Percentiles rank a stretch among this genome's conserved stretches.
phyloP scores from a whole-genome alignment of 2,113 vertebrate species.

The Paramisgurnus dabryanus region DNA sequence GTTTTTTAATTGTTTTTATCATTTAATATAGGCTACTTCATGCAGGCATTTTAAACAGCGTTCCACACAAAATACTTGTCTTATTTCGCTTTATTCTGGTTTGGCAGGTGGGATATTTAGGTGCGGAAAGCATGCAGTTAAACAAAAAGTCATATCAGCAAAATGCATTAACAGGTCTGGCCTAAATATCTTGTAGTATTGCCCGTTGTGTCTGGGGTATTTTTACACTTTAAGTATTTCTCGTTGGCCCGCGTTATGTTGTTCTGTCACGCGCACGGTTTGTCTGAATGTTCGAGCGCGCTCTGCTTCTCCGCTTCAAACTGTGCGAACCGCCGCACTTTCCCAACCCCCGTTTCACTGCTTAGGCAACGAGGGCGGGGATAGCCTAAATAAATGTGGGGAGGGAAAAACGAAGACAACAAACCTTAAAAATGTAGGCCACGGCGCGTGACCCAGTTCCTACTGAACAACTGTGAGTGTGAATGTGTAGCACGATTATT shows the following conservation, averaged over 20 bases:
- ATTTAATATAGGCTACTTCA: neutral
- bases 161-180: neutral
- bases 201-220: too few relatives aligned
- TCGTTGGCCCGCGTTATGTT: neutral
- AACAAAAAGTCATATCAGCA: neutral
- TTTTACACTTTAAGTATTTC: too few relatives aligned
- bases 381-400: constrained; percentile 57
- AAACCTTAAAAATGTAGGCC: constrained; percentile 67
- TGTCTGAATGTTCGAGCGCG: constrained; percentile 8
- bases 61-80: neutral
- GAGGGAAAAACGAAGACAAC: constrained; percentile 64
- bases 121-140: neutral
- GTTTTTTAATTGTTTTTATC: neutral
- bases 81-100: neutral
- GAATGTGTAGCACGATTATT: constrained; percentile 57
- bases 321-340: neutral
- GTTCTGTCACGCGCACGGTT: constrained; percentile 21
- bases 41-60: neutral
- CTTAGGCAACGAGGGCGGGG: constrained; percentile 53
- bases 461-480: constrained; percentile 54
- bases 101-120: constrained; percentile 20
- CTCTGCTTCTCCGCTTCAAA: neutral
- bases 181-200: neutral
- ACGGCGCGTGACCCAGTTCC: constrained; percentile 65
- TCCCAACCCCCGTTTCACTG: constrained; percentile 45